Evolutionary conservation across 2,888 invertebrate species (phyloP).

Genomic region (Mythimna vitellina): DNA sequence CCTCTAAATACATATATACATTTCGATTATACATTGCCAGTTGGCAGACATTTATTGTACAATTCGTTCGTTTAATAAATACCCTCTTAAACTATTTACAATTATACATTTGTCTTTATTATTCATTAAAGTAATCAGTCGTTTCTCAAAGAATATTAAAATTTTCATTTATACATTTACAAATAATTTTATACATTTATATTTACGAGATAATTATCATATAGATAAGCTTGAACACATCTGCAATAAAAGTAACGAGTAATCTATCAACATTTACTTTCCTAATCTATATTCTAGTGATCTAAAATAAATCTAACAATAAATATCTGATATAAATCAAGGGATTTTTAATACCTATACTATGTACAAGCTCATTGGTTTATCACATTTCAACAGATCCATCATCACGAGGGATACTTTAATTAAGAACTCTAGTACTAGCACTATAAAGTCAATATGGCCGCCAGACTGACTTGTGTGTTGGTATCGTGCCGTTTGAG

Average conservation of each 20-base stretch:
- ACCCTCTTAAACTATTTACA: slow-evolving; percentile 79
- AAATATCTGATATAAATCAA: slow-evolving; percentile 83
- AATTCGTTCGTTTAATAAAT: slow-evolving; percentile 74
- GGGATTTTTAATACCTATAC: slow-evolving; percentile 77
- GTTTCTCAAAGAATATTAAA: slow-evolving; percentile 73
- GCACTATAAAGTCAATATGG: slow-evolving; percentile 91
- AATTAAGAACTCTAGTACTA: slow-evolving; percentile 69
- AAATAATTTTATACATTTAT: slow-evolving; percentile 62
- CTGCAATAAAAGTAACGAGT: slow-evolving; percentile 82
- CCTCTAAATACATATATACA: slow-evolving; percentile 84
- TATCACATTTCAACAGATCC: slow-evolving; percentile 88
- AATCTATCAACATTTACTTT: slow-evolving; percentile 77
- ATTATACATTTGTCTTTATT: slow-evolving; percentile 70
- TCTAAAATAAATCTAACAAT: slow-evolving; percentile 80
- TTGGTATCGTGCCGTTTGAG: slow-evolving; percentile 87
- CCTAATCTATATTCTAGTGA: slow-evolving; percentile 72
- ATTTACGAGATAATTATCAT: slow-evolving; percentile 65
- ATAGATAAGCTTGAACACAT: slow-evolving; percentile 85
- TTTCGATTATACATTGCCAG: slow-evolving; percentile 70
- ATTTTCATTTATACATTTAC: slow-evolving; percentile 61
- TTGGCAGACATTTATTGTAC: slow-evolving; percentile 70
- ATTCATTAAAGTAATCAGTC: slow-evolving; percentile 84
- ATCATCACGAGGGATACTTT: slow-evolving; percentile 71
- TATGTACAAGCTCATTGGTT: slow-evolving; percentile 90
- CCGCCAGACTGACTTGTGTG: slow-evolving; percentile 93